Evolutionary conservation across 2,113 vertebrate genomes (phyloP), one percentile per base, ranked within the genome.

Genomic region (Pangasianodon hypophthalmus): DNA sequence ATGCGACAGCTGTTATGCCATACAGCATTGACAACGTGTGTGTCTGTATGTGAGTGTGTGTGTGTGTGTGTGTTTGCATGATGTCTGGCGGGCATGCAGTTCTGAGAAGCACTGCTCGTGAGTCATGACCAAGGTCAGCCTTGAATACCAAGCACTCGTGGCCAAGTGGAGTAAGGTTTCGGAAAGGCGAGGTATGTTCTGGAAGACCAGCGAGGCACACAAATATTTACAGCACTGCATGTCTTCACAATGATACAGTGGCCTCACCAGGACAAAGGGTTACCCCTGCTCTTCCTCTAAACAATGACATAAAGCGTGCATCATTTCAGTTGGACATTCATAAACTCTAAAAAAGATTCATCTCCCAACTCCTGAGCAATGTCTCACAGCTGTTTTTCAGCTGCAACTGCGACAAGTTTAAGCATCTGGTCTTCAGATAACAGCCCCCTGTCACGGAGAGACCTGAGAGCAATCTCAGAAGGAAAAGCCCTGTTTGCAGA

Each of bases 61-160:
- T 52, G 84, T 84, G 60, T 87, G 71, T 87, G 87, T 56, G 88
- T 85, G 64, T 54, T 54, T 54, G 52, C 52, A 13, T 62, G 37
- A 84, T 87, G 44, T 90, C 85, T 73, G 29, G 77, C 79, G 44
- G 89, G 89, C 85, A 86, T 77, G 87, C 88, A 58, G 75, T 90
- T 88, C 64, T 90, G 77, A 81, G 87, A 75, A 67, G 48, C 82
- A 79, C 18, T 11, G 75, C 80, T 84, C 9, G 48, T 10, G 85
- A 89, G 85, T 77, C 86, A 89, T 87, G 85, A 90, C 84, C 88
- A 87, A 90, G 91, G 91, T 88, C 91, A 90, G 86, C 50, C n/a
- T 82, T 84, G 56, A 80, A 88, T 52, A 44, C 88, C 50, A 60
- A 67, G 37, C 77, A 44, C 62, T 82, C 58, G 1, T 52, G 87